phyloP scores from a whole-genome alignment of 2,113 vertebrate species.

The Chelonoidis abingdonii region DNA sequence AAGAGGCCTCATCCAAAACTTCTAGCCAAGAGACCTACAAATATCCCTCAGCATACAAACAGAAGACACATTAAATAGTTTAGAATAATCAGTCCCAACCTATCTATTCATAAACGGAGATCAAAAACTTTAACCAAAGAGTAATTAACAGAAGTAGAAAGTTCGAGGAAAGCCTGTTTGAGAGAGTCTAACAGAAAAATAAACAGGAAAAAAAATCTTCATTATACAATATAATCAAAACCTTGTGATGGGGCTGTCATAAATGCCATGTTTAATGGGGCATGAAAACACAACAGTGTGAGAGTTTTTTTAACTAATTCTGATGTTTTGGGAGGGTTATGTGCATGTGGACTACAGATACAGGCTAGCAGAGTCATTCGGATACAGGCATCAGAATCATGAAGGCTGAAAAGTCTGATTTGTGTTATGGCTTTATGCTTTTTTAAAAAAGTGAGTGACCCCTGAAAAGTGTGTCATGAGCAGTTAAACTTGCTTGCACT shows the following conservation, averaged over 20 bases:
- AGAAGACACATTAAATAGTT: slow-evolving; percentile 32
- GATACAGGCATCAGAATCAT: neutral
- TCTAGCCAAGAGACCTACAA: slow-evolving; percentile 3
- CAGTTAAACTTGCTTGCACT: neutral
- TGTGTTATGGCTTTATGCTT: neutral
- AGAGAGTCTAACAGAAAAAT: neutral
- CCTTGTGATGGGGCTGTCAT: neutral
- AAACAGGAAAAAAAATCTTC: neutral
- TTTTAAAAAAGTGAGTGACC: neutral
- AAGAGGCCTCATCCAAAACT: neutral
- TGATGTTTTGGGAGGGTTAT: neutral
- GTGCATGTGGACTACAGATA: neutral
- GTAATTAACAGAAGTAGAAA: neutral
- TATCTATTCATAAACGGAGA: neutral
- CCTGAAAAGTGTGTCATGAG: neutral
- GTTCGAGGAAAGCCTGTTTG: slow-evolving; percentile 3
- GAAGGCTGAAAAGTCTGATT: neutral
- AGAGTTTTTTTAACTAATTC: neutral
- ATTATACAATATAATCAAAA: neutral
- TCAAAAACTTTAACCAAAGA: slow-evolving; percentile 48
- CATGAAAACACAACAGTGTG: neutral
- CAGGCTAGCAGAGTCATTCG: neutral
- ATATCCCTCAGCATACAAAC: neutral
- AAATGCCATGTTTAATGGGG: neutral
- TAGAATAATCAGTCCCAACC: neutral